Conservation (phyloP, 2,888 invertebrate species). For the Plagodis dolabraria region DNA sequence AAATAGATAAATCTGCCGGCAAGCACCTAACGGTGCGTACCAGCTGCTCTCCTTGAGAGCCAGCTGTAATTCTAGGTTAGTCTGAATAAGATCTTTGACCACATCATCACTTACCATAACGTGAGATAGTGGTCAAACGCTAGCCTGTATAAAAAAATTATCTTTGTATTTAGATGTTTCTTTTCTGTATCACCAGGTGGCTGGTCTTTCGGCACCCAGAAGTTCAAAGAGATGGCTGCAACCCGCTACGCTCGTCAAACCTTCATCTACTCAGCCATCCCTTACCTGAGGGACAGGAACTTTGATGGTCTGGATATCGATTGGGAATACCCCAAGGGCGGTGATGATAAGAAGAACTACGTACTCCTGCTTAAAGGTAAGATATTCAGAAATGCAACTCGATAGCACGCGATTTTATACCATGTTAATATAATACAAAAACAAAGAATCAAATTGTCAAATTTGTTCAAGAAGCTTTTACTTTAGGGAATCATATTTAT, state of each 20-base stretch:
- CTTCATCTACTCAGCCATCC: constrained; percentile 97
- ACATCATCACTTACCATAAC: too few relatives aligned
- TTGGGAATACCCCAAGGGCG: constrained; percentile 97
- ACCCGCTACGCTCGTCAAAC: constrained; percentile 95
- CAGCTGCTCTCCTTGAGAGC: too few relatives aligned
- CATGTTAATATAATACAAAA: too few relatives aligned
- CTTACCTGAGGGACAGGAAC: constrained; percentile 93
- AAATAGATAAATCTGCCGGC: too few relatives aligned
- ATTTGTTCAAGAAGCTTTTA: too few relatives aligned
- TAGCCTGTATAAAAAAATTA: neutral
- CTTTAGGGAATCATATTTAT: too few relatives aligned
- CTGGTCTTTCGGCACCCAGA: constrained; percentile 98
- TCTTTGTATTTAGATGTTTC: constrained; percentile 1
- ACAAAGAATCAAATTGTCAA: too few relatives aligned
- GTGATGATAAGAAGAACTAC: constrained; percentile 96
- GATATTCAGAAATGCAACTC: constrained; percentile 24
- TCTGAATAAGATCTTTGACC: too few relatives aligned
- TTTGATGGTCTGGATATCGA: constrained; percentile 96
- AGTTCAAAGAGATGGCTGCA: constrained; percentile 96
- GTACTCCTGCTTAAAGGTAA: constrained; percentile 94
- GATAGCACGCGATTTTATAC: too few relatives aligned
- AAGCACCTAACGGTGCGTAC: too few relatives aligned
- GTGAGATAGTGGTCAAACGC: too few relatives aligned
- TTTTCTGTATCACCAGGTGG: constrained; percentile 86
- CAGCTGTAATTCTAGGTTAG: too few relatives aligned